Evolutionary conservation across 2,797 vertebrate species (phyloP).

Genomic region (Sebastes nivosus): DNA sequence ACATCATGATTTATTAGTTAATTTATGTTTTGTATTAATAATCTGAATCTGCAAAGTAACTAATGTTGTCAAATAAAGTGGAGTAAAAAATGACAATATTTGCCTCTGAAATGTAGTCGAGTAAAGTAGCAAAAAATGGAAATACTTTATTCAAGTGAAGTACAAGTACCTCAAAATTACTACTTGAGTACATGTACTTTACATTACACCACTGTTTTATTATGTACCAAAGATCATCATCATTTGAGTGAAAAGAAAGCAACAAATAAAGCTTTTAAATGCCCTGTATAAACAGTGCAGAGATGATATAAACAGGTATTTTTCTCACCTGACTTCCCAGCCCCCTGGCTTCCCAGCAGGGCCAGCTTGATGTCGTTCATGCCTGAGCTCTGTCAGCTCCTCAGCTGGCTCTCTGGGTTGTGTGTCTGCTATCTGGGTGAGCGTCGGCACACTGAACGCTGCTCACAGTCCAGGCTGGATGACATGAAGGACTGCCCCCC

Average conservation of each 20-base stretch:
- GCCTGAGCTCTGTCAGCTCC: conserved; percentile 53
- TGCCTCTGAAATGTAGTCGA: too few species aligned
- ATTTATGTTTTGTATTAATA: too few species aligned
- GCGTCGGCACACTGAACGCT: conserved; percentile 31
- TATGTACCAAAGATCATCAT: neutral
- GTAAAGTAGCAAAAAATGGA: too few species aligned
- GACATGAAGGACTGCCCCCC: conserved; percentile 29
- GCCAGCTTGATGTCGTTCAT: conserved; percentile 83
- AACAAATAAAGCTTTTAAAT: neutral
- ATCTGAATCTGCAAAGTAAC: too few species aligned
- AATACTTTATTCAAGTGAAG: too few species aligned
- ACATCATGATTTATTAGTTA: accelerated
- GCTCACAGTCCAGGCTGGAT: conserved; percentile 22
- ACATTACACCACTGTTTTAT: neutral
- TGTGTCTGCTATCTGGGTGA: conserved; percentile 45
- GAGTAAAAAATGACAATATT: too few species aligned
- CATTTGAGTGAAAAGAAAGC: neutral
- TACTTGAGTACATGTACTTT: neutral
- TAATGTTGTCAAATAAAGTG: too few species aligned
- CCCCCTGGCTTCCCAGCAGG: conserved; percentile 75
- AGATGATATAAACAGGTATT: neutral
- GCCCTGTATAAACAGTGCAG: neutral
- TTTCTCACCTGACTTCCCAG: conserved; percentile 79
- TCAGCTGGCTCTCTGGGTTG: conserved; percentile 29
- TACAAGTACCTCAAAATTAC: too few species aligned